Conservation (phyloP, 37 sponge, comb jelly and placozoan species). For the Bolinopsis microptera region DNA sequence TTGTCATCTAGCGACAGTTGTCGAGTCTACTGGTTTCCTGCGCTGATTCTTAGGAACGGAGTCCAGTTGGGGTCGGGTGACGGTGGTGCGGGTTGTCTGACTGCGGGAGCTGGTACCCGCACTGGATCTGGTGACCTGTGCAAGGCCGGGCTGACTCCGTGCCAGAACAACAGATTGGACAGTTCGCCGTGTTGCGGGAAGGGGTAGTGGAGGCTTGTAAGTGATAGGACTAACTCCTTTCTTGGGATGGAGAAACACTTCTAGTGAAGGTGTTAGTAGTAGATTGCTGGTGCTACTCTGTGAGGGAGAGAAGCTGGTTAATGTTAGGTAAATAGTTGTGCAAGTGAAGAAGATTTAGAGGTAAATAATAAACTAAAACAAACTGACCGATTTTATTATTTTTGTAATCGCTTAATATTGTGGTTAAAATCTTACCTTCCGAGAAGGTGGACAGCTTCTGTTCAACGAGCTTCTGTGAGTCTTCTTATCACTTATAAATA, state of each 20-base stretch:
- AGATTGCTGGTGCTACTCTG: background rate
- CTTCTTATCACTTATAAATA: too few relatives aligned
- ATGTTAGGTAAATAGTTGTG: too few relatives aligned
- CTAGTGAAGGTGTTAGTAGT: background rate
- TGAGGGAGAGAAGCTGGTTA: too few relatives aligned
- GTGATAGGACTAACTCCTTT: conserved; percentile 4
- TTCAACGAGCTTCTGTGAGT: too few relatives aligned
- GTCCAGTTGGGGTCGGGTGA: background rate
- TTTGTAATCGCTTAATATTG: too few relatives aligned
- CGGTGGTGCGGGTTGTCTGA: background rate
- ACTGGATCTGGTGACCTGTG: background rate
- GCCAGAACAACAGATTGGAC: background rate
- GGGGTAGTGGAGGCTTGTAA: conserved; percentile 13
- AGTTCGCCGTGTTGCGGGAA: background rate
- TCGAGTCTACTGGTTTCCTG: background rate
- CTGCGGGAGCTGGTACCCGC: background rate
- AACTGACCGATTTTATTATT: too few relatives aligned
- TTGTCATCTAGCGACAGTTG: background rate
- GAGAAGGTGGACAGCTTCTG: background rate
- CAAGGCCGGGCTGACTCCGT: background rate
- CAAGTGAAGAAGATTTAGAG: too few relatives aligned
- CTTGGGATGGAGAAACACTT: background rate
- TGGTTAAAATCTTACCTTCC: background rate
- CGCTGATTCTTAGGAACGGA: background rate
- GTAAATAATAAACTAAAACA: too few relatives aligned